Evolutionary conservation across 2,888 invertebrate species (phyloP), one percentile per base, ranked within the genome.

Genomic region (Mystacides longicornis): DNA sequence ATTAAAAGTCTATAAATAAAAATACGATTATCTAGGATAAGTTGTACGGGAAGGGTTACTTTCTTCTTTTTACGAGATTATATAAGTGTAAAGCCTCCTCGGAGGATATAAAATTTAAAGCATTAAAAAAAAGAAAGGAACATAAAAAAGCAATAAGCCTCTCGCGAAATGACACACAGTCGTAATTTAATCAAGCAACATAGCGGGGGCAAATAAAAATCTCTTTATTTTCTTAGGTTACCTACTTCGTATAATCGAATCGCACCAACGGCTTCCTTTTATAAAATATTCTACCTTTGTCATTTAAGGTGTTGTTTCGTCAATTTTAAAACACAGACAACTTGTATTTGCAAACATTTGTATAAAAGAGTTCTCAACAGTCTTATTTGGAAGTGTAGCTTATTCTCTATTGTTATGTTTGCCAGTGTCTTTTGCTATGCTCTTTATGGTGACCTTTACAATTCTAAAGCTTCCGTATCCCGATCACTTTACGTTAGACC

Each of bases 161-260:
- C 7, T 42, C 33, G 23, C 53, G 20, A 53, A 53, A 56, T 49
- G 37, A 54, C 52, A 51, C 27, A 55, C 22, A 49, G 55, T 27
- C 49, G 48, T 54, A 60, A 60, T 60, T 60, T 56, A 58, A 58
- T 60, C 52, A 58, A 55, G 54, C 49, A 55, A 56, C 53, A 56
- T 53, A 50, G 52, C 58, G 51, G 46, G 49, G 51, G 46, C 49
- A 52, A 58, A 60, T 58, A 58, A 58, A 60, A 60, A 43, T 43
- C 31, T 51, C 48, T 51, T 43, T 49, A 50, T 52, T 50, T 54
- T 54, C 52, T 27, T 23, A 58, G 54, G 56, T 60, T 58, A 60
- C 58, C 37, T 54, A 60, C 58, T 58, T 54, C n/a, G n/a, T 51
- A 37, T 46, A 49, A 53, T 55, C 55, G 60, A 55, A 56, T 55